phyloP scores from a whole-genome alignment of 2,797 vertebrate genomes.

The Phataginus tetradactyla region DNA sequence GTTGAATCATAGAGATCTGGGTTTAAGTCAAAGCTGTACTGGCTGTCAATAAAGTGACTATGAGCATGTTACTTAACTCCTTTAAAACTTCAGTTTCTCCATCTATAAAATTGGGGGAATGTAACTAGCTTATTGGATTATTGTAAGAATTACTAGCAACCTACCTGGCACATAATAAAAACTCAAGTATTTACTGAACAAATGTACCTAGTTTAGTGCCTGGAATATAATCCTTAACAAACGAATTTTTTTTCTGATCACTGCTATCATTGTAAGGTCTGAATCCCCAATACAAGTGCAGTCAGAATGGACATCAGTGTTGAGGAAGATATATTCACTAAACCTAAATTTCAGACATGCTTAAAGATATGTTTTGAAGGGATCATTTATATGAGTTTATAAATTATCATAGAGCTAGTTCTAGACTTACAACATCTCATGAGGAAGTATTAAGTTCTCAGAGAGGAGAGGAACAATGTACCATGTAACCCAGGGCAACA shows the following conservation, averaged over 20 bases:
- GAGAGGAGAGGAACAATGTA: background rate
- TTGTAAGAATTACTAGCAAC: background rate
- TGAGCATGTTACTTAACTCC: background rate
- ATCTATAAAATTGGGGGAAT: background rate
- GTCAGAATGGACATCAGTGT: background rate
- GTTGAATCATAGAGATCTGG: background rate
- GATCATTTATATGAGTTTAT: background rate
- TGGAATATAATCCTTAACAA: background rate
- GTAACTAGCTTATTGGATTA: background rate
- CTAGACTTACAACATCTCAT: conserved; percentile 5
- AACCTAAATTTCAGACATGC: background rate
- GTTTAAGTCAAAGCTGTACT: conserved; percentile 3
- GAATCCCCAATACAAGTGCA: background rate
- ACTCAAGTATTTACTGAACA: conserved; percentile 6
- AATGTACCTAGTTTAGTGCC: background rate
- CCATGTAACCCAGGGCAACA: background rate
- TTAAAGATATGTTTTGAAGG: conserved; percentile 20
- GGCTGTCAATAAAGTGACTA: background rate
- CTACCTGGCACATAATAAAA: background rate
- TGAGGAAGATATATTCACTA: background rate
- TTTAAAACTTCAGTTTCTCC: conserved; percentile 19
- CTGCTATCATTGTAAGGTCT: background rate
- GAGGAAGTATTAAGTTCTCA: background rate
- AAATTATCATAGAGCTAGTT: conserved; percentile 3
- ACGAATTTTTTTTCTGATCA: conserved; percentile 1